Base-by-base conservation (phyloP, 2,888 invertebrate species). In the Horisme vitalbata region DNA sequence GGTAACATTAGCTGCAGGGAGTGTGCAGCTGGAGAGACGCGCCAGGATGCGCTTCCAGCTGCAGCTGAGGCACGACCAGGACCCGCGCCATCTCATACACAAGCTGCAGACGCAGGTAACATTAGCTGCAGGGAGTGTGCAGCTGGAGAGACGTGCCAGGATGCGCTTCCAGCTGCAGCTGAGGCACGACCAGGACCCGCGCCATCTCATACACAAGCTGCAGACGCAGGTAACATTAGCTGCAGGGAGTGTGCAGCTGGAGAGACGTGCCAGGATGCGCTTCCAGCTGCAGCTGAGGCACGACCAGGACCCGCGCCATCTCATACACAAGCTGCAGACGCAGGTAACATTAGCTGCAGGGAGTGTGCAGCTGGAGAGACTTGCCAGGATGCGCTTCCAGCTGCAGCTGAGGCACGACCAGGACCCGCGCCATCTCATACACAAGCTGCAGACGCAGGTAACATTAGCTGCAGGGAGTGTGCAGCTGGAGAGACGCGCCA, bases 101-200 rank as follows among this genome's bases (percentile, higher is more conserved):
- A 94, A 95, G 65, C 91, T 97, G 59, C 98, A 99, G 81, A 97
- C 96, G 24, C 92, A 95, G 74, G 93, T 94, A 36, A n/a, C n/a
- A n/a, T n/a, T n/a, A n/a, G n/a, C n/a, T n/a, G n/a, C n/a, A n/a
- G n/a, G n/a, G n/a, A n/a, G n/a, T n/a, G n/a, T n/a, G n/a, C n/a
- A n/a, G n/a, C 7, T 95, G 57, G 98, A 97, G 79, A 91, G 95
- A 52, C 90, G 98, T 54, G 97, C 98, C 51, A 91, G 97, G 39
- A 96, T 98, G 95, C 92, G 98, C 54, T 99, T 99, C 82, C 96
- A 98, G 78, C 85, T 99, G 58, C 98, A 98, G 74, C 87, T 99
- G 60, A 95, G 96, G 65, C 95, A 96, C 56, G 94, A 96, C 46
- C 96, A 97, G 71, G 98, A 98, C 76, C 98, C 98, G 60, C 91